phyloP scores from a whole-genome alignment of 2,113 vertebrate genomes.

The Pomatostomus ruficeps region DNA sequence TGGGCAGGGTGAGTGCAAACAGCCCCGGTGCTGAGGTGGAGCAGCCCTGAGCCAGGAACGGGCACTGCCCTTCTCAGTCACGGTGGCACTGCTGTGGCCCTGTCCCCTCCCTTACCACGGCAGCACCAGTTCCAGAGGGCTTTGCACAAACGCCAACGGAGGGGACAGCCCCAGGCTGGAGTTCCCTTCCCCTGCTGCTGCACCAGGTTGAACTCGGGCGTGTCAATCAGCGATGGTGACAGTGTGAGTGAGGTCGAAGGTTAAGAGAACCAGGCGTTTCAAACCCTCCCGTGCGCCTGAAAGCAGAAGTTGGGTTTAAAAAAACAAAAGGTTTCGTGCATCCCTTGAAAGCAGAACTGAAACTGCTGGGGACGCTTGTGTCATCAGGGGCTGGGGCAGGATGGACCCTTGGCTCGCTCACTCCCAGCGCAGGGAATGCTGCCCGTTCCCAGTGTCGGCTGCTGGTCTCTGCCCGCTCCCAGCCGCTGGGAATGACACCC shows the following conservation, averaged over 20 bases:
- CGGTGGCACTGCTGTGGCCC: neutral
- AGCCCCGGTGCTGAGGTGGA: neutral
- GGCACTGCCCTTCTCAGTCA: neutral
- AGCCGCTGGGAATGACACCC: neutral
- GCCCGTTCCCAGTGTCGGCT: neutral
- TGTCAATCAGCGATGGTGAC: neutral
- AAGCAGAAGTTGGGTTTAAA: conserved; percentile 24
- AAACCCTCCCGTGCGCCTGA: neutral
- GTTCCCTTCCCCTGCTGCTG: neutral
- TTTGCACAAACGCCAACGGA: neutral
- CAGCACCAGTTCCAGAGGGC: neutral
- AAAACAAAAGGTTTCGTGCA: neutral
- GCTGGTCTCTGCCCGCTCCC: neutral
- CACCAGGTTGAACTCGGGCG: neutral
- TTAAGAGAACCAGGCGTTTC: neutral
- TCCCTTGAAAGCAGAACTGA: conserved; percentile 6
- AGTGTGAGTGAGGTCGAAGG: neutral
- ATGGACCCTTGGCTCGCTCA: neutral
- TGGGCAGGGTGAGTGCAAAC: neutral
- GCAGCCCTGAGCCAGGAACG: neutral
- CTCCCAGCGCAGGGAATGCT: neutral
- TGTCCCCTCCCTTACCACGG: neutral
- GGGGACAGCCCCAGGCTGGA: neutral
- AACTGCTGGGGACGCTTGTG: neutral
- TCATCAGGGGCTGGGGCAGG: neutral